phyloP scores from a whole-genome alignment of 2,113 vertebrate genomes.

The Promerops cafer region DNA sequence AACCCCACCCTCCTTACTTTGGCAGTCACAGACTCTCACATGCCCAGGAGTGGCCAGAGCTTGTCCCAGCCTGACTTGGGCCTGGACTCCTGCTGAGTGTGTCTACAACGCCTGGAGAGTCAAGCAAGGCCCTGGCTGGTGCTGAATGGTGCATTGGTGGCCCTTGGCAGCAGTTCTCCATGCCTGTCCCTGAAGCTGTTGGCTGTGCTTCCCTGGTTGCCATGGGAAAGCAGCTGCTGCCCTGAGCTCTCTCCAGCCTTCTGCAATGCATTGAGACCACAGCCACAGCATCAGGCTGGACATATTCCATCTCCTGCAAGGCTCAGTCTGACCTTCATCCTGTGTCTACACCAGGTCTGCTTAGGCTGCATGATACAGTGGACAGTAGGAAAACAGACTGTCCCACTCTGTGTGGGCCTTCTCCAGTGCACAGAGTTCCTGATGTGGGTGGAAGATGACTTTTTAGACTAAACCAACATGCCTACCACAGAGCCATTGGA shows the following conservation, averaged over 20 bases:
- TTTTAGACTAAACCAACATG: background rate
- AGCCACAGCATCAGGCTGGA: background rate
- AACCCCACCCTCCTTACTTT: fast-evolving
- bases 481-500: fast-evolving
- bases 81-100: background rate
- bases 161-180: background rate
- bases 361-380: fast-evolving
- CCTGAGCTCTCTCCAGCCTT: background rate
- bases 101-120: background rate
- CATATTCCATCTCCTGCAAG: background rate
- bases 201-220: background rate
- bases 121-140: background rate
- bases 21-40: background rate
- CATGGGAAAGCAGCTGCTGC: background rate
- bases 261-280: fast-evolving
- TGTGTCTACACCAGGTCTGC: background rate
- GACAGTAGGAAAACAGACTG: background rate
- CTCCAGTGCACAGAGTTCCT: background rate
- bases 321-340: fast-evolving
- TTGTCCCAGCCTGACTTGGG: background rate
- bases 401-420: fast-evolving
- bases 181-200: background rate
- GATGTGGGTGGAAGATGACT: fast-evolving
- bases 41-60: background rate
- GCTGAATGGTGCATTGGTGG: background rate